Evolutionary conservation across 2,113 vertebrate species (phyloP), one percentile per base, ranked within the genome.

Genomic region (Hippocampus guttulatus): DNA sequence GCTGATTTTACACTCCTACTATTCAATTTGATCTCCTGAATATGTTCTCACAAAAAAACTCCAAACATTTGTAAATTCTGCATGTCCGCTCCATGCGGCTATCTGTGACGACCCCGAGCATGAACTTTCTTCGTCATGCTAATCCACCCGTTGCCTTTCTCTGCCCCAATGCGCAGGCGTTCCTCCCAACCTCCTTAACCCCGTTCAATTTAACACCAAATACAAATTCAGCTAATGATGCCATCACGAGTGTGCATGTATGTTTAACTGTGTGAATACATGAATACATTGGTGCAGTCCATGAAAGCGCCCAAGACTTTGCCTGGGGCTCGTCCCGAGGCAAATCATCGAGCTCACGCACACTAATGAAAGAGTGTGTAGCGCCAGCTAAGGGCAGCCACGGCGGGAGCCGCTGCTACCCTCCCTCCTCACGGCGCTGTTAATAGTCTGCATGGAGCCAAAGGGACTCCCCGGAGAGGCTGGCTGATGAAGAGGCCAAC

Each of bases 311-410:
- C 76, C 84, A 85, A 85, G 85, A 87, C 85, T 80, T 23, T 75
- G 91, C 91, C 89, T 33, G 82, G 83, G 91, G 91, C 88, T 88
- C 89, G 81, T 86, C 91, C 92, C 82, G 85, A 88, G 92, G 91
- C 91, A 89, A 93, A 91, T 91, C 87, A 89, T 90, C 91, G 89
- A 87, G 87, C 90, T 89, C 91, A 92, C 82, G 88, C 82, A 89
- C 82, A 74, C 79, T 89, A 91, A 92, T 92, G 88, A 92, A 92
- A 91, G 87, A 74, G 75, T 82, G 87, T 87, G 88, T 86, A 86
- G 83, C 83, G 84, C 47, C 62, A 77, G 87, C 82, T 84, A 91
- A 91, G 90, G 88, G 87, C 89, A 89, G 88, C 85, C 87, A 79
- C 86, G 87, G 84, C 88, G 89, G 88, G 89, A 90, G 85, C 83